phyloP scores from a whole-genome alignment of 2,797 vertebrate genomes.

The Darevskia nairensis region DNA sequence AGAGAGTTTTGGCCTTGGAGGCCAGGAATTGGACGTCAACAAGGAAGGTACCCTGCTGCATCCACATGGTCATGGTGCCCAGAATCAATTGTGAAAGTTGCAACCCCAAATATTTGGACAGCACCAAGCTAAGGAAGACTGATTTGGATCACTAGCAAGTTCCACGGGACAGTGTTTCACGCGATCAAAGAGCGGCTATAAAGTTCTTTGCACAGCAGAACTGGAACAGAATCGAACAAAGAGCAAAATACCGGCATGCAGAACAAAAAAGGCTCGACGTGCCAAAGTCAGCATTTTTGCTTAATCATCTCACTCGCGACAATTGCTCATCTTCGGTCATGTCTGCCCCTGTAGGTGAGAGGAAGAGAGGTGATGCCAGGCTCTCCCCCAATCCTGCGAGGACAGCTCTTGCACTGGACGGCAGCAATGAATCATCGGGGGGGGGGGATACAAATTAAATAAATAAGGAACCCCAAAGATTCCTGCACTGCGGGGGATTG shows the following conservation, averaged over 20 bases:
- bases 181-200: background rate
- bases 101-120: background rate
- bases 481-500: too few species aligned
- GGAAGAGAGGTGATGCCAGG: background rate
- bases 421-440: background rate
- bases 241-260: background rate
- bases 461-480: too few species aligned
- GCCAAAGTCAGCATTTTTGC: background rate
- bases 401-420: background rate
- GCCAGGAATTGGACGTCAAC: too few species aligned
- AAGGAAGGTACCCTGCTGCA: fast-evolving
- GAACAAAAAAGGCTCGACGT: background rate
- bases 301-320: background rate
- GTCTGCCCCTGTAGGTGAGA: too few species aligned
- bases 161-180: fast-evolving
- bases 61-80: too few species aligned
- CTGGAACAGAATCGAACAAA: background rate
- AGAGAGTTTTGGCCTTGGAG: too few species aligned
- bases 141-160: too few species aligned
- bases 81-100: too few species aligned
- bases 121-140: background rate
- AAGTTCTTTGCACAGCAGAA: background rate
- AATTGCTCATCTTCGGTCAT: too few species aligned
- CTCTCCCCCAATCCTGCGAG: too few species aligned
- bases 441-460: too few species aligned